These are phyloP conservation scores for Datnioides undecimradiatus DNA, from an alignment of 2,113 vertebrate genomes.

Conservation along the genomic window DNA sequence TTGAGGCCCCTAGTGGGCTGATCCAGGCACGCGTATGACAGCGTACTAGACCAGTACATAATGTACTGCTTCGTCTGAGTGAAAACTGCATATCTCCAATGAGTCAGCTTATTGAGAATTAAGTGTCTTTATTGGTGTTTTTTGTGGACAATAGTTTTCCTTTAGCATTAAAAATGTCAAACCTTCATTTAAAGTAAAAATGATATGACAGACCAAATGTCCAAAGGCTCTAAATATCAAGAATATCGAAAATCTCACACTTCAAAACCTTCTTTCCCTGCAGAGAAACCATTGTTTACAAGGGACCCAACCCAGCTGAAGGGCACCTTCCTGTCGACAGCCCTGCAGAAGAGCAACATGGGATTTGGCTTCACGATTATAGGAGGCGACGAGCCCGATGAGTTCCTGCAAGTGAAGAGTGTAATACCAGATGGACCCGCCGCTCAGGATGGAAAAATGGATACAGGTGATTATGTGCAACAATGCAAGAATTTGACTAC, in stretches of 20 bases:
- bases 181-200: neutral
- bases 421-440: constrained; percentile 98
- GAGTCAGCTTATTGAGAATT: constrained; percentile 26
- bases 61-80: constrained; percentile 44
- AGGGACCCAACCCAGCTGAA: constrained; percentile 98
- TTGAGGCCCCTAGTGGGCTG: constrained; percentile 44
- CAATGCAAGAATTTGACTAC: neutral
- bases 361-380: constrained; percentile 99
- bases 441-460: constrained; percentile 98
- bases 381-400: constrained; percentile 97
- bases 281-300: constrained; percentile 98
- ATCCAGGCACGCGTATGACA: constrained; percentile 37
- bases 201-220: neutral
- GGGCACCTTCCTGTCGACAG: constrained; percentile 96
- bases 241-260: neutral
- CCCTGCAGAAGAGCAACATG: constrained; percentile 98
- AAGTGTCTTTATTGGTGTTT: neutral
- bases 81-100: constrained; percentile 27
- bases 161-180: neutral
- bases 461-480: constrained; percentile 88
- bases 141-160: neutral
- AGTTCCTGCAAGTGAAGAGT: constrained; percentile 99
- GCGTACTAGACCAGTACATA: constrained; percentile 45
- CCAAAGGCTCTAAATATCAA: neutral
- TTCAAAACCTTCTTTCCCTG: constrained; percentile 6